A percentile compares a stretch with the other conserved stretches of the same genome.
phyloP scores from a whole-genome alignment of 2,888 invertebrate species.

The Emmelina monodactyla region DNA sequence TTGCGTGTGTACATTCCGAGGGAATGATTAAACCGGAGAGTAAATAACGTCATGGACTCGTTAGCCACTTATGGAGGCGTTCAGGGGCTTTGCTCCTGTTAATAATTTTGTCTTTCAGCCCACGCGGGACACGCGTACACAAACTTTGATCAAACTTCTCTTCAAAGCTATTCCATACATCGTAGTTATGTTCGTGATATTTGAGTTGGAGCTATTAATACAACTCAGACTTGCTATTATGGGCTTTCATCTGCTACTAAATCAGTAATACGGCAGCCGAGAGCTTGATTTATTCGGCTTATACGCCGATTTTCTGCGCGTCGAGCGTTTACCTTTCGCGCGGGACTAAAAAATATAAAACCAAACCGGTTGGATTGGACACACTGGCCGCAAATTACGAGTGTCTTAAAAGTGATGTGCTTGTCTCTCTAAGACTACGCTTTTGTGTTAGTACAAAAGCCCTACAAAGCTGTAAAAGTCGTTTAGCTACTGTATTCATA shows the following conservation, averaged over 20 bases:
- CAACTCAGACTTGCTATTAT: not conserved
- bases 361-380: slow-evolving; percentile 36
- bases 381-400: slow-evolving; percentile 46
- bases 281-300: slow-evolving; percentile 23
- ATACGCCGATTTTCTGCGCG: slow-evolving; percentile 25
- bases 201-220: slow-evolving; percentile 11
- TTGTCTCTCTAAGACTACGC: no score
- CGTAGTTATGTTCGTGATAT: no score
- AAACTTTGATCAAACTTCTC: not conserved
- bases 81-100: slow-evolving; percentile 18
- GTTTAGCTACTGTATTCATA: no score
- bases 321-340: slow-evolving; percentile 28
- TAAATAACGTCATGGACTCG: slow-evolving; percentile 22
- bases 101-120: not conserved
- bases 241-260: not conserved
- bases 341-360: slow-evolving; percentile 32
- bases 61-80: slow-evolving; percentile 26
- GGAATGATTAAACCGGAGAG: slow-evolving; percentile 21
- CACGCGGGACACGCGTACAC: not conserved
- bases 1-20: slow-evolving; percentile 24
- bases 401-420: no score
- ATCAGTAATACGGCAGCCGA: slow-evolving; percentile 16
- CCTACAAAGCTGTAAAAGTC: slow-evolving; percentile 10
- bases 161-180: not conserved
- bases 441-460: no score